Conservation (phyloP, 2,888 invertebrate species). For the Pseudoips prasinana region DNA sequence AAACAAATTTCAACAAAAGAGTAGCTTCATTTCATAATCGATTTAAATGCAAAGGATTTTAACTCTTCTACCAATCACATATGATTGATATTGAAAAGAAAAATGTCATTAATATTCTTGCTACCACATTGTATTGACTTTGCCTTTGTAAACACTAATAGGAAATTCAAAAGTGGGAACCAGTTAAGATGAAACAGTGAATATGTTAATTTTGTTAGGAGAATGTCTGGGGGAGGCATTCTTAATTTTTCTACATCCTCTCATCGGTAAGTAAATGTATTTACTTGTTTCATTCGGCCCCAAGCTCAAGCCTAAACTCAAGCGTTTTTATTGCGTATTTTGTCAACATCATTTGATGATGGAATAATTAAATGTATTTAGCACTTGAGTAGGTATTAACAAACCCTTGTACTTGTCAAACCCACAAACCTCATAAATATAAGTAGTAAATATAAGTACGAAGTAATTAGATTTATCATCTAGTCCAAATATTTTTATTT, state of each 20-base stretch:
- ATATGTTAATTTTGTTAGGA: constrained; percentile 72
- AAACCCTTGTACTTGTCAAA: too few species aligned
- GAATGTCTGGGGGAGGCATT: constrained; percentile 37
- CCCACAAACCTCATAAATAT: too few species aligned
- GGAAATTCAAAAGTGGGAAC: constrained; percentile 78
- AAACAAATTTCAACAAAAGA: constrained; percentile 74
- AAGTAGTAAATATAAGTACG: too few species aligned
- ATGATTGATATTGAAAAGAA: constrained; percentile 31
- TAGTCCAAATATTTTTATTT: too few species aligned
- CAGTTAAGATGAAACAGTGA: constrained; percentile 77
- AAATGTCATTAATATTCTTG: constrained; percentile 49
- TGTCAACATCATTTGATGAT: too few species aligned
- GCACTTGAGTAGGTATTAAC: too few species aligned
- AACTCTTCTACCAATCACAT: constrained; percentile 24
- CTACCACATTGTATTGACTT: constrained; percentile 70
- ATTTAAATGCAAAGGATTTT: constrained; percentile 25
- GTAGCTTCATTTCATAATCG: constrained; percentile 58
- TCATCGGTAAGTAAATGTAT: too few species aligned
- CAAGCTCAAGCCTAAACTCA: too few species aligned
- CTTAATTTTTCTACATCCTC: constrained; percentile 33
- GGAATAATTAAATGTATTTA: too few species aligned
- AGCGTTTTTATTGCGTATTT: too few species aligned
- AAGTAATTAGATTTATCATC: too few species aligned
- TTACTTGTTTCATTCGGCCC: too few species aligned
- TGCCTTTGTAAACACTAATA: constrained; percentile 79